phyloP scores from a whole-genome alignment of 53 echinoderm and acorn worm genomes.

The Crossaster papposus region DNA sequence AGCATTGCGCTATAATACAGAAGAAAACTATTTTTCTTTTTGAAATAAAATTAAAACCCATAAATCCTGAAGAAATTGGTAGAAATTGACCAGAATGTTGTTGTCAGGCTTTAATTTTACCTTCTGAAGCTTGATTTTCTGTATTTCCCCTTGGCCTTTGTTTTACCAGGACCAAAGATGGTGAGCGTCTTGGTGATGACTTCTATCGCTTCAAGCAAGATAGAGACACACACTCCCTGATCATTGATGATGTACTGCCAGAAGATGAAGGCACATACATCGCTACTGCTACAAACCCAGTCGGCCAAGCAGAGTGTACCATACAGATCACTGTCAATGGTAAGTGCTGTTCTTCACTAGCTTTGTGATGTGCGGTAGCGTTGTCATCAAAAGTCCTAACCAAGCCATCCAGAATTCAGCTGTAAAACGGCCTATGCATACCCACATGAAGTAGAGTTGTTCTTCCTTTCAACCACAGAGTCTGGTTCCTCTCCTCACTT shows the following conservation, averaged over 20 bases:
- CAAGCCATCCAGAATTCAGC: too few relatives aligned
- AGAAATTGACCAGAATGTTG: too few relatives aligned
- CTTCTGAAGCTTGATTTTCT: background rate
- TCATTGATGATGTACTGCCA: slow-evolving; percentile 78
- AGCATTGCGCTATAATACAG: too few relatives aligned
- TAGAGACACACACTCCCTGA: slow-evolving; percentile 74
- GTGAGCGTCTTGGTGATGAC: slow-evolving; percentile 71
- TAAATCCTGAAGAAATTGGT: too few relatives aligned
- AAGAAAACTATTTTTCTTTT: too few relatives aligned
- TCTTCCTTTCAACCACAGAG: slow-evolving; percentile 53
- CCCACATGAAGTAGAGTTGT: background rate
- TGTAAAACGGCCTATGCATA: too few relatives aligned
- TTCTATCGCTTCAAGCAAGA: slow-evolving; percentile 78
- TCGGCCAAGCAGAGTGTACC: slow-evolving; percentile 80
- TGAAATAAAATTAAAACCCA: too few relatives aligned
- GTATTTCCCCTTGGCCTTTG: background rate
- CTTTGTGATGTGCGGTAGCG: background rate
- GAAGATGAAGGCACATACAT: slow-evolving; percentile 91
- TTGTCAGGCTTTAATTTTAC: too few relatives aligned
- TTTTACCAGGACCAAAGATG: slow-evolving; percentile 90
- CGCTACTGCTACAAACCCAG: slow-evolving; percentile 85
- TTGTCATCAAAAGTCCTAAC: too few relatives aligned
- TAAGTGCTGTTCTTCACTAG: slow-evolving; percentile 6
- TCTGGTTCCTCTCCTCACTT: slow-evolving; percentile 75
- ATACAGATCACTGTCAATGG: slow-evolving; percentile 91